These are phyloP conservation scores for Diplolepis rosae DNA, from an alignment of 2,888 invertebrate species.

Conservation along the genomic window DNA sequence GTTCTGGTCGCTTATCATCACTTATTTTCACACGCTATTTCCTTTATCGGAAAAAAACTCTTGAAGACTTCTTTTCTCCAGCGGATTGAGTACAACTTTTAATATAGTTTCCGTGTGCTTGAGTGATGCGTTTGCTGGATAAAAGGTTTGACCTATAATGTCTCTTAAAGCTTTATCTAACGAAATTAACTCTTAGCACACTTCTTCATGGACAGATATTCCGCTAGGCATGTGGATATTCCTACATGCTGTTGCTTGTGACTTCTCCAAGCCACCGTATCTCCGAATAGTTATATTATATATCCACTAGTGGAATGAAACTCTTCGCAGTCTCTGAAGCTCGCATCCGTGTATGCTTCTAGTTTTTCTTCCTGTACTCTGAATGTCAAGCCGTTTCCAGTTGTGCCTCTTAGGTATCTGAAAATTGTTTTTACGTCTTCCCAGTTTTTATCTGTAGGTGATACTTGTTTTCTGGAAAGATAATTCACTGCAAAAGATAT, in stretches of 20 bases:
- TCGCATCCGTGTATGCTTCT: background rate
- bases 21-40: no score
- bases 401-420: slow-evolving; percentile 38
- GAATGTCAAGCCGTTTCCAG: slow-evolving; percentile 29
- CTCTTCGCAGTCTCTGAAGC: background rate
- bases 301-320: background rate
- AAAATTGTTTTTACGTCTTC: slow-evolving; percentile 36
- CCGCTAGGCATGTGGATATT: background rate
- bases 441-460: slow-evolving; percentile 40
- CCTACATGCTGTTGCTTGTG: background rate
- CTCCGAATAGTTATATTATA: background rate
- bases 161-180: no score
- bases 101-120: no score
- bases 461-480: slow-evolving; percentile 34
- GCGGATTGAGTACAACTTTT: no score
- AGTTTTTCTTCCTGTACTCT: background rate
- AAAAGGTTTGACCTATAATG: background rate
- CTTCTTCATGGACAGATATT: background rate
- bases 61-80: no score
- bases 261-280: no score
- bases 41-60: no score
- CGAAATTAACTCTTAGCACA: no score
- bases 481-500: slow-evolving; percentile 38
- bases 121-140: no score
- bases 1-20: no score